Evolutionary conservation across 1,140 invertebrate genomes (phyloP).

Genomic region (Diorhabda elongata): DNA sequence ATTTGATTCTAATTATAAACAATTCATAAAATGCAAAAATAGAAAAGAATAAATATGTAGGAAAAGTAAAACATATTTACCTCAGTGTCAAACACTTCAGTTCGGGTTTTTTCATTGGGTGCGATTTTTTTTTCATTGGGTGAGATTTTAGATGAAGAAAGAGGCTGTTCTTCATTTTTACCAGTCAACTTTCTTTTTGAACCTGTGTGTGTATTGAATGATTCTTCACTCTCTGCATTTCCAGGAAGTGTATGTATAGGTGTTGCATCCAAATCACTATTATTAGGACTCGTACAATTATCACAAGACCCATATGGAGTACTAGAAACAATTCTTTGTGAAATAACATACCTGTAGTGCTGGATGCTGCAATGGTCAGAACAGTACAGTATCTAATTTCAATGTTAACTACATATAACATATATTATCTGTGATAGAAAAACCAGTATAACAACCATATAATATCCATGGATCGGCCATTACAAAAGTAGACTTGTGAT

Average conservation of each 20-base stretch:
- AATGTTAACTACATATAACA: too few relatives aligned
- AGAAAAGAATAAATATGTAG: background rate
- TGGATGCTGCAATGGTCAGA: too few relatives aligned
- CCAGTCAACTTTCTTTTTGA: too few relatives aligned
- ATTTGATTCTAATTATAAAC: background rate
- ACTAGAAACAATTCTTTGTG: too few relatives aligned
- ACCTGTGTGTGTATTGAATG: background rate
- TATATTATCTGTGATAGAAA: too few relatives aligned
- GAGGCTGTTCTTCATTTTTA: too few relatives aligned
- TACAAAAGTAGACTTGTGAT: too few relatives aligned
- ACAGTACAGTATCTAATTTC: too few relatives aligned
- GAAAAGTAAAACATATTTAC: background rate
- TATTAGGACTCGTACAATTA: background rate
- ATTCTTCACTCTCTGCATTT: slow-evolving; percentile 20
- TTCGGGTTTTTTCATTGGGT: slow-evolving; percentile 3
- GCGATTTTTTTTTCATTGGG: background rate
- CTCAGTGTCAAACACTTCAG: background rate
- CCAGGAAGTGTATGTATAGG: slow-evolving; percentile 28
- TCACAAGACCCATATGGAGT: background rate
- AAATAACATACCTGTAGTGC: too few relatives aligned
- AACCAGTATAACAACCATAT: too few relatives aligned
- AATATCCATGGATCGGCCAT: too few relatives aligned
- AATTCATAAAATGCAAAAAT: background rate
- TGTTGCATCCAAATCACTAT: slow-evolving; percentile 28
- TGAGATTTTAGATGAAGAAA: too few relatives aligned